Conservation (phyloP, 2,113 vertebrate genomes). For the Balaeniceps rex region DNA sequence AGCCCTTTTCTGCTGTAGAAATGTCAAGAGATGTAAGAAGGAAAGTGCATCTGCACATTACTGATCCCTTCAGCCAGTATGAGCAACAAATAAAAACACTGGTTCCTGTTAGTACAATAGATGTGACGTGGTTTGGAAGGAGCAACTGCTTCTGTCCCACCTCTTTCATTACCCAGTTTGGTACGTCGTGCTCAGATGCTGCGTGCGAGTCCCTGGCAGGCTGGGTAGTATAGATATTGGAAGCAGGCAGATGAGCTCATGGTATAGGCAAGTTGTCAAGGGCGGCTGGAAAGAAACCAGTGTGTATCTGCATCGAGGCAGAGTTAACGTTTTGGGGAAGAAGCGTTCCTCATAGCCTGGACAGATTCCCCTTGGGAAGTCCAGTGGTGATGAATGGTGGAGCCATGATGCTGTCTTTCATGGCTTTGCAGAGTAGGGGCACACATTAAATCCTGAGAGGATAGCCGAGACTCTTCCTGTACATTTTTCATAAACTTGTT, state of each 20-base stretch:
- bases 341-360: background rate
- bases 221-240: background rate
- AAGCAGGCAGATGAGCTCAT: background rate
- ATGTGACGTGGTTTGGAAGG: background rate
- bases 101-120: background rate
- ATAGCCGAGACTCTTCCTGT: background rate
- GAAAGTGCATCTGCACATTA: background rate
- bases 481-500: background rate
- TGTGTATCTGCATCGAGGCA: background rate
- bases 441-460: background rate
- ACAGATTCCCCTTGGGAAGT: background rate
- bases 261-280: background rate
- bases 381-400: background rate
- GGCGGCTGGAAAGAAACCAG: background rate
- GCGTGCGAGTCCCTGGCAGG: background rate
- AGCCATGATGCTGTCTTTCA: background rate
- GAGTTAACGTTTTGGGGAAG: background rate
- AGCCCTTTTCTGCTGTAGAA: background rate
- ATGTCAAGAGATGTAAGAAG: background rate
- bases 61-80: background rate
- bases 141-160: background rate
- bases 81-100: background rate
- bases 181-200: fast-evolving
- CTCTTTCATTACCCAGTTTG: background rate
- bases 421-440: background rate